A percentile compares a stretch with the other conserved stretches of the same genome.
Evolutionary conservation across 2,113 vertebrate species (phyloP).

Genomic region (Chionis minor): DNA sequence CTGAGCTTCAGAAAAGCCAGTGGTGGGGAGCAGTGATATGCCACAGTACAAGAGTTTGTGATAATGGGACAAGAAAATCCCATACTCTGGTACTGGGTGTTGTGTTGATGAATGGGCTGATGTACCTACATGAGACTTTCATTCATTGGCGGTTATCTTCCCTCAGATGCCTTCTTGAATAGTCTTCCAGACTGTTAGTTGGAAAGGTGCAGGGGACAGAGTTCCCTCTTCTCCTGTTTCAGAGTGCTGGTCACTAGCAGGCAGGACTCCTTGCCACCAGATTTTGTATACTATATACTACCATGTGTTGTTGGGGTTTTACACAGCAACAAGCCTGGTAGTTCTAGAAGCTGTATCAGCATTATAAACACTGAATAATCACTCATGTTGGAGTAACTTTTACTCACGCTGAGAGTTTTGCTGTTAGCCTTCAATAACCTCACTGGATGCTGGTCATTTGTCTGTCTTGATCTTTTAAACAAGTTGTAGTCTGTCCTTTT

Average conservation of each 20-base stretch:
- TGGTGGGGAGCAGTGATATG: not conserved
- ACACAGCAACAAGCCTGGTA: not conserved
- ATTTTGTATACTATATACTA: not conserved
- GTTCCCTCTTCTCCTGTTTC: not conserved
- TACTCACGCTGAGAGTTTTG: not conserved
- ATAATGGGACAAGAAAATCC: not conserved
- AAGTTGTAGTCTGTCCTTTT: not conserved
- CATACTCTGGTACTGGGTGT: not conserved
- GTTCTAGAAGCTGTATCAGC: not conserved
- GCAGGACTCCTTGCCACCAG: not conserved
- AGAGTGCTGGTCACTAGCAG: not conserved
- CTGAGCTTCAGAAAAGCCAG: not conserved
- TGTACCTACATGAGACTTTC: not conserved
- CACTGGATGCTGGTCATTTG: not conserved
- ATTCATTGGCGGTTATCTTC: not conserved
- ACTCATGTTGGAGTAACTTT: not conserved
- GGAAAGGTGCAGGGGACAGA: not conserved
- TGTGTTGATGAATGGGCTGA: not conserved
- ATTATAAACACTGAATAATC: not conserved
- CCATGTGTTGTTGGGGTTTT: not conserved
- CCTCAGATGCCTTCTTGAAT: not conserved
- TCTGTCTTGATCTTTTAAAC: not conserved
- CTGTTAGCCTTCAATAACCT: not conserved
- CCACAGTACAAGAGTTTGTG: not conserved
- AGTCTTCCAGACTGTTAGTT: not conserved